Evolutionary conservation across 1,140 invertebrate genomes (phyloP).

Genomic region (Eumaeus atala): DNA sequence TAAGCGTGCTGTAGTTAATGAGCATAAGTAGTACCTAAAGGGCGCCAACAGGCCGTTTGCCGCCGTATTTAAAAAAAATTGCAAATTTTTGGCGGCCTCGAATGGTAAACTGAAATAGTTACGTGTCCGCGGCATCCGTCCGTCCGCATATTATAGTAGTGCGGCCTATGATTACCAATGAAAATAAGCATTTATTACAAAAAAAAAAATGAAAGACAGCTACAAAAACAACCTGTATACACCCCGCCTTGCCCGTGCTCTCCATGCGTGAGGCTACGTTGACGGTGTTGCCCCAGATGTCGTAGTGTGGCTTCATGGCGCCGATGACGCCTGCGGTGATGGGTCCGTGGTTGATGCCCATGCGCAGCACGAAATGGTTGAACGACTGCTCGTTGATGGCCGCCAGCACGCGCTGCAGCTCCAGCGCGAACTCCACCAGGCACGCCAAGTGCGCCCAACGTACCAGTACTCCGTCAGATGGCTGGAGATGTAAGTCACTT

Average conservation of each 20-base stretch:
- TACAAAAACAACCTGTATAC: conserved; percentile 85
- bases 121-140: too few relatives aligned
- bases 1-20: too few relatives aligned
- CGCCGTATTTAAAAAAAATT: too few relatives aligned
- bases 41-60: too few relatives aligned
- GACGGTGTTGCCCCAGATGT: conserved; percentile 97
- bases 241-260: conserved; percentile 95
- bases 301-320: conserved; percentile 95
- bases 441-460: conserved; percentile 89
- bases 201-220: too few relatives aligned
- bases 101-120: too few relatives aligned
- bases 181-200: too few relatives aligned
- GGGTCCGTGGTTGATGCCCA: conserved; percentile 97
- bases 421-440: conserved; percentile 92
- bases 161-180: too few relatives aligned
- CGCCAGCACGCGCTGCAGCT: conserved; percentile 90
- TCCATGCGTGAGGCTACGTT: conserved; percentile 98
- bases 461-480: conserved; percentile 80
- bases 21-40: too few relatives aligned
- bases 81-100: too few relatives aligned
- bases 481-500: conserved; percentile 49
- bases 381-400: conserved; percentile 96
- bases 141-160: too few relatives aligned
- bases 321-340: conserved; percentile 96
- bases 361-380: conserved; percentile 95